Conservation (phyloP, 2,797 vertebrate genomes). For the Lindbergichthys nudifrons region DNA sequence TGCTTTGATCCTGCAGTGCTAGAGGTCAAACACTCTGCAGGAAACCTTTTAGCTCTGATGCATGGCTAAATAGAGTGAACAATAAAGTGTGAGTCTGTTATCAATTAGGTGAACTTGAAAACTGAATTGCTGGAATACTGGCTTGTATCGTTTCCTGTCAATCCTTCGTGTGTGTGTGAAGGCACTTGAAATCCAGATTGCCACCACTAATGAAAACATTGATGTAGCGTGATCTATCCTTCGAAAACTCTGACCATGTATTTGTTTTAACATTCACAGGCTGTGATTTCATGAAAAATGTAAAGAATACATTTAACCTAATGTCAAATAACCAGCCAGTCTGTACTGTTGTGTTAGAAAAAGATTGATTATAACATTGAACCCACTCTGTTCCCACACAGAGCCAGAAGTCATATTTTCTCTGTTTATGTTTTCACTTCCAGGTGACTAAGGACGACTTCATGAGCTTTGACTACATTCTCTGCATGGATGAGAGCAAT, state of each 20-base stretch:
- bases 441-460: constrained; percentile 97
- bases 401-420: constrained; percentile 58
- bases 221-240: background rate
- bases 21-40: background rate
- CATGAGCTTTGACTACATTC: constrained; percentile 91
- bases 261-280: background rate
- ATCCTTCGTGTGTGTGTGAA: background rate
- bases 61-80: background rate
- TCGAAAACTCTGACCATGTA: background rate
- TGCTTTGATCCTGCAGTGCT: background rate
- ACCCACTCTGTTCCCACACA: constrained; percentile 10
- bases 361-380: constrained; percentile 9
- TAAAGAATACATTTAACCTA: background rate
- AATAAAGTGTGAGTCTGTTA: background rate
- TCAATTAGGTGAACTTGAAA: background rate
- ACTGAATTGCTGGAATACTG: background rate
- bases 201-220: background rate
- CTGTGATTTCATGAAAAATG: background rate
- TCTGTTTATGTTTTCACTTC: constrained; percentile 56
- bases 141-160: background rate
- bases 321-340: background rate
- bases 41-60: background rate
- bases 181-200: background rate
- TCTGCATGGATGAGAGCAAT: constrained; percentile 99
- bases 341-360: constrained; percentile 19